Conservation (phyloP, 2,797 vertebrate species). For the Ctenopoma kingsleyae region DNA sequence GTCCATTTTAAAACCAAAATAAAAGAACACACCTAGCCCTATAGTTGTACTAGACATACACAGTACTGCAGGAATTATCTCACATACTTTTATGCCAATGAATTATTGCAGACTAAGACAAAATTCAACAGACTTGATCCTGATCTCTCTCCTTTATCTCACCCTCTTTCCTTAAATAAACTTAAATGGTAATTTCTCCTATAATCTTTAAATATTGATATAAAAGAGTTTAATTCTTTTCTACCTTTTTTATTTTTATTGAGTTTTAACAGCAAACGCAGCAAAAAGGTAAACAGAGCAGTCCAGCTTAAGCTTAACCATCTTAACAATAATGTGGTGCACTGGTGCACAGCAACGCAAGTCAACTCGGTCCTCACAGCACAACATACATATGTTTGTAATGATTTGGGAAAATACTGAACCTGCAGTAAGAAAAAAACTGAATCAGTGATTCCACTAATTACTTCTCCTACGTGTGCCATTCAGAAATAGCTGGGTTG, state of each 20-base stretch:
- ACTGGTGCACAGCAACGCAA: not conserved
- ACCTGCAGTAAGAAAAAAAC: no score
- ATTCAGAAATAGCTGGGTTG: no score
- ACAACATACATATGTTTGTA: not conserved
- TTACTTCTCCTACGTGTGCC: no score
- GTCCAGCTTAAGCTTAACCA: not conserved
- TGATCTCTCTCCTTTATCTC: no score
- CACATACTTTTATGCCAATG: not conserved
- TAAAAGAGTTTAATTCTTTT: not conserved
- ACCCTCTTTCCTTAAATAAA: no score
- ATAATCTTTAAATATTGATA: no score
- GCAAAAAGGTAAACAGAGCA: no score
- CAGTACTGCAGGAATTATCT: not conserved
- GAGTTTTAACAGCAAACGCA: no score
- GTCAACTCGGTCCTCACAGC: not conserved
- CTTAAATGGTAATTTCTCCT: no score
- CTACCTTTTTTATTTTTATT: not conserved
- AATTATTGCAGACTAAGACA: not conserved
- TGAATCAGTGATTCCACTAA: no score
- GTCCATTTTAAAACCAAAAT: conserved; percentile 35
- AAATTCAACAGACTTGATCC: not conserved
- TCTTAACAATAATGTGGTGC: not conserved
- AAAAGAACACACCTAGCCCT: conserved; percentile 8
- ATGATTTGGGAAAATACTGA: no score
- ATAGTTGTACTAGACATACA: not conserved